Evolutionary conservation across 2,113 vertebrate genomes (phyloP).

Genomic region (Deroptyus accipitrinus): DNA sequence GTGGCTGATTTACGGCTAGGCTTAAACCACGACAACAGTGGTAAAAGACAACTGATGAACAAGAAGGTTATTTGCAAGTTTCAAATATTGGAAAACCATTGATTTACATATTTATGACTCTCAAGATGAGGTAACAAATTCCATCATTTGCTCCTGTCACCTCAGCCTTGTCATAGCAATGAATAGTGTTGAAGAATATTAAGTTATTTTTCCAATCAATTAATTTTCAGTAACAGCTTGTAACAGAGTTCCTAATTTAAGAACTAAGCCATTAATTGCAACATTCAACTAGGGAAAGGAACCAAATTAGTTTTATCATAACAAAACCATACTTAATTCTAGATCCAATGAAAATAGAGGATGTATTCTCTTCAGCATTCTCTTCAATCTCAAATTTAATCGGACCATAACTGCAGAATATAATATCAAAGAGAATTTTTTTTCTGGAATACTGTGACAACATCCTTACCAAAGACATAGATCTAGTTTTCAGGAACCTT

Average conservation of each 20-base stretch:
- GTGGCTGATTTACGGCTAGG: no score
- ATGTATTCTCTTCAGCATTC: neutral
- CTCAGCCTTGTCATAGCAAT: neutral
- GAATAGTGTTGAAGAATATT: neutral
- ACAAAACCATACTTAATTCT: neutral
- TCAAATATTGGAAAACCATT: neutral
- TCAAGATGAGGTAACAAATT: neutral
- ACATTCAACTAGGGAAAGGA: neutral
- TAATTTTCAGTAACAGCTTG: neutral
- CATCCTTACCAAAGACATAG: neutral
- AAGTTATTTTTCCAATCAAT: neutral
- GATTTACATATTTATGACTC: neutral
- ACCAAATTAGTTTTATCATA: neutral
- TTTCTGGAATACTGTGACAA: neutral
- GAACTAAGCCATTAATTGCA: neutral
- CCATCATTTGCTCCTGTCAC: neutral
- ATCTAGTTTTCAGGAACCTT: neutral
- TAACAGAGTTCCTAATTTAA: neutral
- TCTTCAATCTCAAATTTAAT: neutral
- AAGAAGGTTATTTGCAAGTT: neutral
- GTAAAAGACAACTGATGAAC: neutral
- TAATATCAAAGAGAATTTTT: rapidly evolving
- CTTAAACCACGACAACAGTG: no score
- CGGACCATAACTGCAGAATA: neutral
- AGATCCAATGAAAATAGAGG: neutral